phyloP scores from a whole-genome alignment of 2,888 invertebrate genomes.

The Ornithoptera alexandrae region DNA sequence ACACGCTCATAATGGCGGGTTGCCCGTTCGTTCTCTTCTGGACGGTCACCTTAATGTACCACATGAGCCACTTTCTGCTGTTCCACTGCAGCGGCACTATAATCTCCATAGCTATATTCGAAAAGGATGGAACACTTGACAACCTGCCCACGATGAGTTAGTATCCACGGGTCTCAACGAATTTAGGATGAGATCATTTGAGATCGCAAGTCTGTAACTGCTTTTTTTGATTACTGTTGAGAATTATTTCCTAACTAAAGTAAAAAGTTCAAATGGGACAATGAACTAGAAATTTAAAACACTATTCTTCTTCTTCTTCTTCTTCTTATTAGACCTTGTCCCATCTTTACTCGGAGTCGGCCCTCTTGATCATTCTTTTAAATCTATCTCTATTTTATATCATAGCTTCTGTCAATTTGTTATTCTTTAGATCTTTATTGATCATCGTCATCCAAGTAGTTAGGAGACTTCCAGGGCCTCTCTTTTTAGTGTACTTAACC shows the following conservation, averaged over 20 bases:
- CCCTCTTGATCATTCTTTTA: too few relatives aligned
- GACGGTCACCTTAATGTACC: conserved; percentile 77
- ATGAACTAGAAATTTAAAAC: not conserved
- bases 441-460: too few relatives aligned
- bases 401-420: too few relatives aligned
- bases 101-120: conserved; percentile 30
- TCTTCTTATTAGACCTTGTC: not conserved
- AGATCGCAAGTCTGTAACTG: not conserved
- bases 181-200: not conserved
- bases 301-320: not conserved
- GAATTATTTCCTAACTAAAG: not conserved
- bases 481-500: too few relatives aligned
- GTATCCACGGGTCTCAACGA: not conserved
- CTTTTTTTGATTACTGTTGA: not conserved
- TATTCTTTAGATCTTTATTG: too few relatives aligned
- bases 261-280: not conserved
- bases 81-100: conserved; percentile 37
- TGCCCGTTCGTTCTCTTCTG: conserved; percentile 79
- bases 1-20: conserved; percentile 82
- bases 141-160: conserved; percentile 24
- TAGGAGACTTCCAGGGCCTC: too few relatives aligned
- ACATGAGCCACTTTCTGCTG: conserved; percentile 58
- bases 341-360: too few relatives aligned
- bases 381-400: too few relatives aligned
- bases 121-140: conserved; percentile 32